Base-by-base conservation (phyloP, 2,797 vertebrate species). In the Chloroceryle amazona region DNA sequence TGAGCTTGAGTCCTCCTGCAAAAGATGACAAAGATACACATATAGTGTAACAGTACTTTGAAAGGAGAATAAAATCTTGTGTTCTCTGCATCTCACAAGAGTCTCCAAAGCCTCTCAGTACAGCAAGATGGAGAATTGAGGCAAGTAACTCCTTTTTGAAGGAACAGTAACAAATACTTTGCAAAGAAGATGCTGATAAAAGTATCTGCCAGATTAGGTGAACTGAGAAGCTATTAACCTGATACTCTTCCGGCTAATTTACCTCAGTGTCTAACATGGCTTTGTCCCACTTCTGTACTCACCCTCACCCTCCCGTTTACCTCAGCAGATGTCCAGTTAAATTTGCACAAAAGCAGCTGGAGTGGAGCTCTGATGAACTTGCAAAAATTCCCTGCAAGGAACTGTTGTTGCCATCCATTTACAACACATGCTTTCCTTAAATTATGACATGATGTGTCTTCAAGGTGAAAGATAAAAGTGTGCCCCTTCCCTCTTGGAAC, bases 331-430 rank as follows among this genome's bases (percentile, higher is more conserved):
- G 17, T 89, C 66, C 86, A 85, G 60, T 58, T 89, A n/a, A 62
- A 95, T 87, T 49, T 93, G 74, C 81, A 89, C 67, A 85, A 76
- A 80, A 52, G 29, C 80, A 79, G 54, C 58, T 65, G 85, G 19
- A 90, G 62, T 0, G 0, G 66, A 89, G 52, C 68, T 86, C 61
- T 91, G 89, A 91, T 31, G 84, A 91, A 84, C 55, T 67, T 73
- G 81, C 88, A 88, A 83, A 90, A 84, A 55, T 18, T 39, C 29
- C 47, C 54, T 83, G 72, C 44, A 51, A 88, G 81, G 66, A 92
- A 13, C 57, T 61, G 66, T 51, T 71, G 68, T 3, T 83, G 81
- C 35, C 41, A 74, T 74, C 47, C 74, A 23, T 57, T 79, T 73
- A 76, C 33, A 85, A 33, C 29, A 84, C 13, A 13, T 0, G 14